phyloP scores from a whole-genome alignment of 2,113 vertebrate genomes.

The Callopanchax toddi region DNA sequence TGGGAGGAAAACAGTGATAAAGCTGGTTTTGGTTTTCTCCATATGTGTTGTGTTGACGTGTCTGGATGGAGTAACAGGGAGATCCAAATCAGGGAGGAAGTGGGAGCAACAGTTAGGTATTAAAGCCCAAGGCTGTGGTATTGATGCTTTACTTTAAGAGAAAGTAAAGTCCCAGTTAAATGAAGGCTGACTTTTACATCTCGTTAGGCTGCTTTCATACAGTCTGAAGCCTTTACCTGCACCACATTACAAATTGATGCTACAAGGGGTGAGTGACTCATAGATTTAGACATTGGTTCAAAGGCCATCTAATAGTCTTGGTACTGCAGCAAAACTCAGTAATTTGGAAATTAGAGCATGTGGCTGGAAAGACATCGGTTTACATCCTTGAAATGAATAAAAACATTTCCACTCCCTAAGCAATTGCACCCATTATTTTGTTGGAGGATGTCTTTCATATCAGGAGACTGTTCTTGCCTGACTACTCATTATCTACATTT shows the following conservation, averaged over 20 bases:
- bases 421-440: slow-evolving; percentile 9
- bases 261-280: neutral
- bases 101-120: slow-evolving; percentile 25
- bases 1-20: slow-evolving; percentile 39
- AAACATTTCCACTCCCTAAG: slow-evolving; percentile 21
- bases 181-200: slow-evolving; percentile 33
- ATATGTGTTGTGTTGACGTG: slow-evolving; percentile 47
- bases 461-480: slow-evolving; percentile 14
- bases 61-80: slow-evolving; percentile 23
- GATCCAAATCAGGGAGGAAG: slow-evolving; percentile 43
- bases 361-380: slow-evolving; percentile 18
- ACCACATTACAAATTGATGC: neutral
- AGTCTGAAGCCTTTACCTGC: slow-evolving; percentile 5
- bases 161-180: slow-evolving; percentile 25
- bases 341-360: slow-evolving; percentile 15
- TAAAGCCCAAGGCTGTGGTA: slow-evolving; percentile 8
- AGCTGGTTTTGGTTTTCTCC: slow-evolving; percentile 29
- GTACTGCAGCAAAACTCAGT: slow-evolving; percentile 1
- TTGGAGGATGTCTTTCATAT: slow-evolving; percentile 8
- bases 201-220: neutral
- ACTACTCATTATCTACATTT: slow-evolving; percentile 2
- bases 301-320: neutral
- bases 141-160: slow-evolving; percentile 32
- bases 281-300: slow-evolving; percentile 1
- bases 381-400: slow-evolving; percentile 18